phyloP scores from a whole-genome alignment of 1,140 invertebrate species.

The Bombyx mandarina region DNA sequence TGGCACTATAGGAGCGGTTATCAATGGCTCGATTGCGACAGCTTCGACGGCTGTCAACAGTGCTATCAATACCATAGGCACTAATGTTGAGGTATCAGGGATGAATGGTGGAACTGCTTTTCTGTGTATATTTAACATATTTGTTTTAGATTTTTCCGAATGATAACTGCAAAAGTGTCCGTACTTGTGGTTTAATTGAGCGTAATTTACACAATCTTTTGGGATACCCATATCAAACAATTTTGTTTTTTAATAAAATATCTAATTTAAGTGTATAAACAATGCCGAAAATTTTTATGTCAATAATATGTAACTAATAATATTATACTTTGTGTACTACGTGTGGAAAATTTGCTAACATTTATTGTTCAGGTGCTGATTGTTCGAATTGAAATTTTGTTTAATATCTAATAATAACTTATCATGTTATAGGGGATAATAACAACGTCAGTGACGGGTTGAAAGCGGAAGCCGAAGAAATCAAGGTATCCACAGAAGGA shows the following conservation, averaged over 20 bases:
- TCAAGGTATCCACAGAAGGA: slow-evolving; percentile 14
- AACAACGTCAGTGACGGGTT: slow-evolving; percentile 29
- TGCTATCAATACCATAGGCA: slow-evolving; percentile 52
- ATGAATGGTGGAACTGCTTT: too few species aligned
- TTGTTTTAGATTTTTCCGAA: neutral
- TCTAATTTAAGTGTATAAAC: too few species aligned
- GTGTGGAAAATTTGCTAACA: neutral
- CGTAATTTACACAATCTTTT: neutral
- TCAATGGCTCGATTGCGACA: slow-evolving; percentile 39
- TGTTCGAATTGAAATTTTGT: neutral
- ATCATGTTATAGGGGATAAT: slow-evolving; percentile 33
- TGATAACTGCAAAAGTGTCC: neutral
- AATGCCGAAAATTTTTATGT: too few species aligned
- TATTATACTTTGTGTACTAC: too few species aligned
- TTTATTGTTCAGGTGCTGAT: neutral
- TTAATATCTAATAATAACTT: neutral
- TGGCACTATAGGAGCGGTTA: slow-evolving; percentile 43
- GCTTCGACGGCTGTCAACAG: slow-evolving; percentile 45
- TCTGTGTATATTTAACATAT: too few species aligned
- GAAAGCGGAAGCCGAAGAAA: slow-evolving; percentile 12
- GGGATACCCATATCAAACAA: neutral
- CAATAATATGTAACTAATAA: too few species aligned
- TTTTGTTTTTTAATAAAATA: neutral
- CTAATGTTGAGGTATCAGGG: slow-evolving; percentile 48
- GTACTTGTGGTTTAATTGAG: neutral